phyloP scores from a whole-genome alignment of 1,140 invertebrate species.

The Phthorimaea operculella region DNA sequence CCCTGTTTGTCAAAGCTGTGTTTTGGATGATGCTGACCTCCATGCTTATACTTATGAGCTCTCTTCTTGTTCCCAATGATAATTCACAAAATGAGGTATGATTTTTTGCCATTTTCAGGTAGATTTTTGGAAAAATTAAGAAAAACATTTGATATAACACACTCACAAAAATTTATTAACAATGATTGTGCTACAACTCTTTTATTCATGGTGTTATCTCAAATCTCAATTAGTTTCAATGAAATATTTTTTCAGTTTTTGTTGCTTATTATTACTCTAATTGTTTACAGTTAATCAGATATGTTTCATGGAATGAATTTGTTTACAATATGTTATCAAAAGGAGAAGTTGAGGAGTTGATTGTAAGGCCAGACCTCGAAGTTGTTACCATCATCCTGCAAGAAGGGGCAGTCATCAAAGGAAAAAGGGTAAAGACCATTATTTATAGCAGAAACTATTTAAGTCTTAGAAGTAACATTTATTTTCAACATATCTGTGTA shows the following conservation, averaged over 20 bases:
- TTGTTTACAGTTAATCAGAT: constrained; percentile 65
- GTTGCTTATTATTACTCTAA: no score
- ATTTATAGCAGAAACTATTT: no score
- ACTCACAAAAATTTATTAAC: no score
- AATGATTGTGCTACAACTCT: no score
- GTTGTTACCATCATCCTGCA: constrained; percentile 85
- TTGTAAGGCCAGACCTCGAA: constrained; percentile 85
- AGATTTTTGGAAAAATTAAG: no score
- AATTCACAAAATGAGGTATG: constrained; percentile 76
- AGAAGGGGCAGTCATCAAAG: constrained; percentile 89
- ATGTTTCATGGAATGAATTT: constrained; percentile 96
- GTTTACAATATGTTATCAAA: constrained; percentile 91
- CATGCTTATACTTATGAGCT: constrained; percentile 76
- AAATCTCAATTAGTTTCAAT: no score
- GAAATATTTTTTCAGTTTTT: no score
- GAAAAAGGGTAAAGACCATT: constrained; percentile 70
- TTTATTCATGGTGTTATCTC: no score
- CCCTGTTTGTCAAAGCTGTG: constrained; percentile 76
- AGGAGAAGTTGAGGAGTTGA: constrained; percentile 91
- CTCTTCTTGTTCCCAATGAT: constrained; percentile 75
- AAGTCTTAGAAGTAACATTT: no score
- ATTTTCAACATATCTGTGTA: no score
- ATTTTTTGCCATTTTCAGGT: no score
- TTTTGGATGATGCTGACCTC: constrained; percentile 82
- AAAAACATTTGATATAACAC: no score